Base-by-base conservation (phyloP, 2,113 vertebrate species). In the Daubentonia madagascariensis region DNA sequence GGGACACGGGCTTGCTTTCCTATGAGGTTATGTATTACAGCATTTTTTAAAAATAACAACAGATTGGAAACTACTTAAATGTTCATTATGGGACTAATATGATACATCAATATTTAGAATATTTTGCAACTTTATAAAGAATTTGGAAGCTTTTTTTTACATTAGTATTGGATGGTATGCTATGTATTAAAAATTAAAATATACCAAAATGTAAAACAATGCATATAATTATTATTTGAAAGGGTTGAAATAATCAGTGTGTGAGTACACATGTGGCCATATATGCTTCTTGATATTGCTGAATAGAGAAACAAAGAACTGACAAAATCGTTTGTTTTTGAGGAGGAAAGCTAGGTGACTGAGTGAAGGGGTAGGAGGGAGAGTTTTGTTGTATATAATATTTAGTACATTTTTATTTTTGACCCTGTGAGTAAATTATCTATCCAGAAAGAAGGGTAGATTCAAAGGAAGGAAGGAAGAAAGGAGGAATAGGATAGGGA, bases 41-140 rank as follows among this genome's bases (percentile, higher is more conserved):
- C 1, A 28, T 65, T 85, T 68, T 18, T 18, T 18, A 54, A 54
- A 54, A 54, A 54, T 54, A 54, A 72, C 40, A 79, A 45, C 43
- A 78, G 50, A 52, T 52, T 76, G 48, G 20, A 11, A 78, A 80
- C 70, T 76, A 50, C 48, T 20, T 61, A 76, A 52, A 22, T 57
- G n/a, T 70, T 93, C 45, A 18, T 16, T 43, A 16, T 10, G 8
- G 22, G 30, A 65, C 43, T 43, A 78, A 75, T 32, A 90, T 32
- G 63, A 6, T 57, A 40, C 9, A 86, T 18, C 20, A 72, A 11
- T 54, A 90, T 72, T 65, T 81, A 78, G 48, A 52, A 59, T 86
- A 81, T 63, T 83, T 89, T 88, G 43, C 13, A 97, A 65, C 43
- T 84, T 78, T 75, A 57, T 65, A 94, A 85, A 81, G 12, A 93